Percentiles rank a stretch among this genome's conserved stretches.
Evolutionary conservation across 2,113 vertebrate genomes (phyloP).

Genomic region (Scopus umbretta): DNA sequence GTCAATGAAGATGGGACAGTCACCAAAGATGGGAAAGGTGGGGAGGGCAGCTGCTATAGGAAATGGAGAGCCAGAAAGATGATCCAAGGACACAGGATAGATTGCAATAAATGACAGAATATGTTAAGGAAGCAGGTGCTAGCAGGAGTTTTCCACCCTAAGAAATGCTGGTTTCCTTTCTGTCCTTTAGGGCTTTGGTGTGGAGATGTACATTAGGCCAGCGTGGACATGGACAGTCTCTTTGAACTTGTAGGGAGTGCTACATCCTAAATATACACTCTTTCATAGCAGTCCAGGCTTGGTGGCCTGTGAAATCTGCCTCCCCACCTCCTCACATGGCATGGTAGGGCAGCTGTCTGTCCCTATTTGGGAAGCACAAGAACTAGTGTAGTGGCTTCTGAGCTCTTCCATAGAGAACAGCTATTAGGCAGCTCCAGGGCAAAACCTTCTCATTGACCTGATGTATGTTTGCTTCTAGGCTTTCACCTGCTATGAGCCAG

Average conservation of each 20-base stretch:
- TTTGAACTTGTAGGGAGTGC: not conserved
- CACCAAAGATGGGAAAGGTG: not conserved
- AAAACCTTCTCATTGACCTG: not conserved
- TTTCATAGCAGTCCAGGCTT: not conserved
- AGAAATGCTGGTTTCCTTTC: not conserved
- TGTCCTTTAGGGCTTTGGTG: not conserved
- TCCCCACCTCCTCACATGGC: not conserved
- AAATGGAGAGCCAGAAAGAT: not conserved
- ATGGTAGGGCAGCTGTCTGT: not conserved
- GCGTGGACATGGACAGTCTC: rapidly evolving
- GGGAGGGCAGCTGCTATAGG: not conserved
- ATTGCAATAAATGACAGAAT: not conserved
- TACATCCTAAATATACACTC: not conserved
- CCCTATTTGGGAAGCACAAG: not conserved
- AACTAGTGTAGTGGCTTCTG: not conserved
- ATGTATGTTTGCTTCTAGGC: not conserved
- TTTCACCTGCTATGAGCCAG: not conserved
- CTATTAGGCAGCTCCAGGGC: not conserved
- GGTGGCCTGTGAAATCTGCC: not conserved
- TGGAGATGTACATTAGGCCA: not conserved
- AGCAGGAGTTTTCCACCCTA: not conserved
- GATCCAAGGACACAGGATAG: not conserved
- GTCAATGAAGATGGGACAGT: not conserved
- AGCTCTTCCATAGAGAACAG: not conserved
- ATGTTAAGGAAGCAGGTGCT: not conserved